Evolutionary conservation across 2,113 vertebrate genomes (phyloP), one percentile per base, ranked within the genome.

Genomic region (Pelobates fuscus): DNA sequence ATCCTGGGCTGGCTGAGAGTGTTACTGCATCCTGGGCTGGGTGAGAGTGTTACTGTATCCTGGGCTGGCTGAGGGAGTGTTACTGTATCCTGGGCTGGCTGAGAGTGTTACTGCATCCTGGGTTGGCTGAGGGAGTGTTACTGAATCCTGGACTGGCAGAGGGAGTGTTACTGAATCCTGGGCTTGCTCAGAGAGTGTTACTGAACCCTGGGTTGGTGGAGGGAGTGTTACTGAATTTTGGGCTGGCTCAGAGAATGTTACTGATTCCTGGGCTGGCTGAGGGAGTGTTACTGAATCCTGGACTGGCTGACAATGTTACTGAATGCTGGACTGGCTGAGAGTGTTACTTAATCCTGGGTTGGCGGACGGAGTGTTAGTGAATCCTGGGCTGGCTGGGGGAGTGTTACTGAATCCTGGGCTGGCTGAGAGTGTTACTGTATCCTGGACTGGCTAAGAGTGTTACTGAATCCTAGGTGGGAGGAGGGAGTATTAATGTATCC

Each of bases 131-230:
- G 5, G 32, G 32, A 88, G 83, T n/a, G n/a, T n/a, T n/a, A n/a
- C n/a, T n/a, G n/a, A 17, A 49, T 49, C 44, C 10, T 18, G 1
- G 7, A 41, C 14, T 12, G 14, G 37, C 37, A 8, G 7, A n/a
- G n/a, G n/a, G 32, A 37, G 32, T 37, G 32, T 80, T 83, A 84
- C 43, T 78, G 77, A 88, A 82, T 70, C 85, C 88, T 87, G 85
- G 81, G 84, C 85, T 83, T 85, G 86, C 83, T 87, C 83, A 10
- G 5, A 10, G 32, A 88, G 83, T 88, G n/a, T n/a, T n/a, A n/a
- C 84, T 70, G 74, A 84, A 85, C 87, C 4, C 24, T 58, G 17
- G 88, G 89, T 87, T 87, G 86, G 87, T 90, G n/a, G n/a, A n/a
- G n/a, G n/a, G n/a, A n/a, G n/a, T n/a, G n/a, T n/a, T n/a, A n/a